phyloP scores from a whole-genome alignment of 2,113 vertebrate genomes.

The Acrocephalus kingi region DNA sequence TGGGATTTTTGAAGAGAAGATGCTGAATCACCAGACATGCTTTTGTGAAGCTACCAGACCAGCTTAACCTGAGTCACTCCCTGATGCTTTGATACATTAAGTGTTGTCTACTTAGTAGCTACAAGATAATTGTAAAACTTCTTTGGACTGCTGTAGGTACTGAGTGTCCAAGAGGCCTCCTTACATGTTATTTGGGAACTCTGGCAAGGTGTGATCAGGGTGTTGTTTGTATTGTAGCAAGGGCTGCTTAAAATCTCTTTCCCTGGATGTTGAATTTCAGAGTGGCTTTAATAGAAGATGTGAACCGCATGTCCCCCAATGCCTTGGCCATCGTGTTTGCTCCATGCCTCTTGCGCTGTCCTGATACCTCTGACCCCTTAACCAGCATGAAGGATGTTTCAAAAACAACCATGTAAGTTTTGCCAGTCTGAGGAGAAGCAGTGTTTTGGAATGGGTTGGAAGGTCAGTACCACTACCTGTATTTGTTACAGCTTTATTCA shows the following conservation, averaged over 20 bases:
- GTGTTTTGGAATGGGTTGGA: neutral
- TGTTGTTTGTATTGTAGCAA: neutral
- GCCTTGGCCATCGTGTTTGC: constrained; percentile 95
- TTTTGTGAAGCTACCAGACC: neutral
- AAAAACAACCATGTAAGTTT: constrained; percentile 92
- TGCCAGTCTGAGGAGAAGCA: neutral
- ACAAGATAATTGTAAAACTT: neutral
- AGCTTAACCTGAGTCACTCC: neutral
- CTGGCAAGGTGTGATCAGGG: neutral
- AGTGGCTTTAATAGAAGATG: constrained; percentile 89
- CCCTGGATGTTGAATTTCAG: constrained; percentile 64
- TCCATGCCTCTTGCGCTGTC: constrained; percentile 92
- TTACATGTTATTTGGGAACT: neutral
- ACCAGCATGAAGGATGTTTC: constrained; percentile 97
- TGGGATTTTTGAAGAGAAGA: neutral
- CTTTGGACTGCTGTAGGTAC: neutral
- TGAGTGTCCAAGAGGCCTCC: neutral
- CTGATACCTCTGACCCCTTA: constrained; percentile 89
- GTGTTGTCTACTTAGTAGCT: neutral
- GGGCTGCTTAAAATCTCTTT: neutral
- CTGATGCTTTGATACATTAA: neutral
- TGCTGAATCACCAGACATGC: neutral
- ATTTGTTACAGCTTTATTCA: neutral
- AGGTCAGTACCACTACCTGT: neutral
- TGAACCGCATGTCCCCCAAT: constrained; percentile 95